Percentiles rank a stretch among this genome's conserved stretches.
Evolutionary conservation across 2,113 vertebrate species (phyloP).

Genomic region (Pogonocichla stellata): DNA sequence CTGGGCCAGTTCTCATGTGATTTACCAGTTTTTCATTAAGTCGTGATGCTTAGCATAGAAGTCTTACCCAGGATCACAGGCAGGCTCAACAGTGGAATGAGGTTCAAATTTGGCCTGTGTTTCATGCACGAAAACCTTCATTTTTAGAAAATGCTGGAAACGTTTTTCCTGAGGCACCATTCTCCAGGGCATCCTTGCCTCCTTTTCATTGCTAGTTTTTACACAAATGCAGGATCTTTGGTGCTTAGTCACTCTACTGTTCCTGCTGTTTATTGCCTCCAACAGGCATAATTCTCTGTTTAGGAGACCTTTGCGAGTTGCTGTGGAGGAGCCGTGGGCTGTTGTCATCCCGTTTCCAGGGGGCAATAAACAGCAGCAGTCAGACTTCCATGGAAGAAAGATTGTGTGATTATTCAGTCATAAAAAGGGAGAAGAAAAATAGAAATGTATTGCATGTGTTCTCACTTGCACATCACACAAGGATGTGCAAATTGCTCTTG

Average conservation of each 20-base stretch:
- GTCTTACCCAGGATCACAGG: background rate
- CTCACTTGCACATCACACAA: background rate
- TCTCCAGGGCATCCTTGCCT: slow-evolving; percentile 26
- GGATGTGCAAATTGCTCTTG: background rate
- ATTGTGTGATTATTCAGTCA: background rate
- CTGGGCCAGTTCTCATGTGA: background rate
- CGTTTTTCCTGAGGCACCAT: background rate
- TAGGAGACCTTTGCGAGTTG: background rate
- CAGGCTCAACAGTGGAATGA: background rate
- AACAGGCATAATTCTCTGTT: background rate
- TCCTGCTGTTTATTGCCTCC: slow-evolving; percentile 51
- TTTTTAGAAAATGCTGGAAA: slow-evolving; percentile 20
- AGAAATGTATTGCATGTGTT: background rate
- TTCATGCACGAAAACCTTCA: background rate
- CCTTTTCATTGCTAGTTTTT: slow-evolving; percentile 26
- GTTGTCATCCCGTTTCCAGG: background rate
- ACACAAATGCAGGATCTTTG: slow-evolving; percentile 39
- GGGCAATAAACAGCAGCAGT: slow-evolving; percentile 57
- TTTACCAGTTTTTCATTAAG: background rate
- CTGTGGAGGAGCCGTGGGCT: background rate
- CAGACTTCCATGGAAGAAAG: slow-evolving; percentile 32
- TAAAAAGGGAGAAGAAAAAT: slow-evolving; percentile 31
- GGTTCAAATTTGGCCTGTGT: background rate
- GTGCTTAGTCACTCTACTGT: slow-evolving; percentile 43
- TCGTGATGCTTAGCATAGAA: background rate